phyloP scores from a whole-genome alignment of 2,888 invertebrate species.

The Drosophila longiperda region DNA sequence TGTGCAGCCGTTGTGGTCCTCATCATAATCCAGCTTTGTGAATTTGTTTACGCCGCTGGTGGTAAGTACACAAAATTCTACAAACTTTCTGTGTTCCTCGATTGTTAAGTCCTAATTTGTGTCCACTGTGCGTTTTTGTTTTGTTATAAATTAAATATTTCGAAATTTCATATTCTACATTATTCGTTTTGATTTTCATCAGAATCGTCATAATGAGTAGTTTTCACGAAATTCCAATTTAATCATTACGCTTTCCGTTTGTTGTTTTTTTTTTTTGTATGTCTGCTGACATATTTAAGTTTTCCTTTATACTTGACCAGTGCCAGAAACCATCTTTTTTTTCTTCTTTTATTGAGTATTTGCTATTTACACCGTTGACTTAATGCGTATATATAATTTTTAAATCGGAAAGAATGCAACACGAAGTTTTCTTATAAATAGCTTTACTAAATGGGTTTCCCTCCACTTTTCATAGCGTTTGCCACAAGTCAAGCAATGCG shows the following conservation, averaged over 20 bases:
- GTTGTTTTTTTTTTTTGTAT: neutral
- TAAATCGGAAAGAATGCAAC: neutral
- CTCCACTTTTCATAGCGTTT: neutral
- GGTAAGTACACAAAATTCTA: conserved; percentile 76
- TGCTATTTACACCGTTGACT: neutral
- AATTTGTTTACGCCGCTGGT: conserved; percentile 84
- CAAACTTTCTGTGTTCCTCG: neutral
- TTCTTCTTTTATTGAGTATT: neutral
- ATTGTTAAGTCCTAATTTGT: neutral
- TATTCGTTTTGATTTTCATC: neutral
- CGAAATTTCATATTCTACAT: neutral
- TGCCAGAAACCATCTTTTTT: neutral
- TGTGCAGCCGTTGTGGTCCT: conserved; percentile 83
- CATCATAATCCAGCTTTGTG: conserved; percentile 84
- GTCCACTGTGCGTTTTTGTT: neutral
- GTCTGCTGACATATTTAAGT: neutral
- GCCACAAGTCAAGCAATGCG: neutral
- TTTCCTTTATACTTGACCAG: neutral
- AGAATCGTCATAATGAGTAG: neutral
- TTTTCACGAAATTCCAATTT: neutral
- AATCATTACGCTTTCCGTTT: neutral
- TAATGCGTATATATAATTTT: neutral
- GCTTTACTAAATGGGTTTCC: neutral
- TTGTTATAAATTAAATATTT: neutral
- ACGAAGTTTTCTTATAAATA: neutral